Base-by-base conservation (phyloP, 1,140 invertebrate genomes). In the Psix sp. region DNA sequence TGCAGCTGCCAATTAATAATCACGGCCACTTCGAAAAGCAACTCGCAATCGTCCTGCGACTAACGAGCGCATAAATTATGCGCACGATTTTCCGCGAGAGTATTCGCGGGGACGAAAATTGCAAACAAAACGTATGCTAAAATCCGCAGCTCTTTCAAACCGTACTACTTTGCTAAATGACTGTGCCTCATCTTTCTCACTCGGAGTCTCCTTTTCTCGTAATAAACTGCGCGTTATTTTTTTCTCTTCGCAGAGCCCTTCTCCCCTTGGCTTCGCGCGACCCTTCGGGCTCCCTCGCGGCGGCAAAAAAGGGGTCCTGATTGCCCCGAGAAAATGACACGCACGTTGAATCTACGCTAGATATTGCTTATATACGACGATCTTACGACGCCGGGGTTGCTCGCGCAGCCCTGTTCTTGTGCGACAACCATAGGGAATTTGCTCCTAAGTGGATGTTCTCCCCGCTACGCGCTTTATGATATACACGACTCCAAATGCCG, bases 351-450 rank as follows among this genome's bases (percentile, higher is more conserved):
- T 52, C 35, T 68, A 65, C 35, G 54, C 31, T 42, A 51, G 54
- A 75, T 75, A 75, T 75, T 75, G 73, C 73, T 75, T 70, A 75
- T 75, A 66, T 75, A 71, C 73, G 62, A 74, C 38, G 65, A 70
- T 70, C 72, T 70, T 70, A 75, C 60, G 42, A 60, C 65, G 36
- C 72, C 39, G 24, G 48, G 54, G 21, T 46, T n/a, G n/a, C n/a
- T 71, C 56, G 40, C 33, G 16, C 45, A 39, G 35, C 36, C 56
- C 49, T 36, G 62, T 67, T 68, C 57, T 70, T 60, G 65, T 14
- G 60, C 57, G 39, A 74, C 71, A 68, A 40, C 57, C 63, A 56
- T 66, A 56, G 63, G 45, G 63, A 74, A 68, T 67, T 74, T 43
- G 17, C 63, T 59, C 52, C 63, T 68, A 68, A 68, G 63, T 74